Evolutionary conservation across 2,113 vertebrate genomes (phyloP).

Genomic region (Urocitellus parryii): DNA sequence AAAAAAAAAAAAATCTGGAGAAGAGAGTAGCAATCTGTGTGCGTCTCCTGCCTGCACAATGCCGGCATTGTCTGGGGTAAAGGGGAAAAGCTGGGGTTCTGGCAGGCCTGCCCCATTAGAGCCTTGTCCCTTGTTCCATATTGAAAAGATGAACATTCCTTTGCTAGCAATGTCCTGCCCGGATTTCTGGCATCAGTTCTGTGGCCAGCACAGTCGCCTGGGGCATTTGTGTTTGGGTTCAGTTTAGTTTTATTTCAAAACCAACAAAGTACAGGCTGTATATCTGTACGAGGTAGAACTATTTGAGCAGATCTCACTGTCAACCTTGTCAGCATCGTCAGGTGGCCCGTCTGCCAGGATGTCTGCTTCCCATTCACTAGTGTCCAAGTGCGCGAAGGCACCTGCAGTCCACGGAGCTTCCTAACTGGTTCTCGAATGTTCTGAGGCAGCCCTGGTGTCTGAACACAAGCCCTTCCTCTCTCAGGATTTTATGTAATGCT

Average conservation of each 20-base stretch:
- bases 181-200: conserved; percentile 77
- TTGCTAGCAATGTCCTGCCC: conserved; percentile 75
- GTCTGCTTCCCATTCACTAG: conserved; percentile 26
- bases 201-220: conserved; percentile 76
- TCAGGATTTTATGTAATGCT: conserved; percentile 62
- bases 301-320: conserved; percentile 69
- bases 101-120: conserved; percentile 86
- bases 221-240: conserved; percentile 79
- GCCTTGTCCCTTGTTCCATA: conserved; percentile 87
- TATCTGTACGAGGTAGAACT: conserved; percentile 65
- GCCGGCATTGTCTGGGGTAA: conserved; percentile 83
- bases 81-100: conserved; percentile 83
- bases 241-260: conserved; percentile 68
- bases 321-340: conserved; percentile 74
- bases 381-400: conserved; percentile 24
- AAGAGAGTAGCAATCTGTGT: neutral
- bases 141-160: conserved; percentile 88
- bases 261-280: neutral
- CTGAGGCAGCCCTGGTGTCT: conserved; percentile 44
- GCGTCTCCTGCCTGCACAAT: conserved; percentile 80
- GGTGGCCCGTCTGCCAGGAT: conserved; percentile 69
- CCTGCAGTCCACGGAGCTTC: conserved; percentile 10
- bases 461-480: conserved; percentile 26
- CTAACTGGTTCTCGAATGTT: neutral
- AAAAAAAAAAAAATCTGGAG: neutral